Evolutionary conservation across 30 jellyfish, hydroid and myxozoan species (phyloP), one percentile per base, ranked within the genome.

Genomic region (Sanderia malayensis): DNA sequence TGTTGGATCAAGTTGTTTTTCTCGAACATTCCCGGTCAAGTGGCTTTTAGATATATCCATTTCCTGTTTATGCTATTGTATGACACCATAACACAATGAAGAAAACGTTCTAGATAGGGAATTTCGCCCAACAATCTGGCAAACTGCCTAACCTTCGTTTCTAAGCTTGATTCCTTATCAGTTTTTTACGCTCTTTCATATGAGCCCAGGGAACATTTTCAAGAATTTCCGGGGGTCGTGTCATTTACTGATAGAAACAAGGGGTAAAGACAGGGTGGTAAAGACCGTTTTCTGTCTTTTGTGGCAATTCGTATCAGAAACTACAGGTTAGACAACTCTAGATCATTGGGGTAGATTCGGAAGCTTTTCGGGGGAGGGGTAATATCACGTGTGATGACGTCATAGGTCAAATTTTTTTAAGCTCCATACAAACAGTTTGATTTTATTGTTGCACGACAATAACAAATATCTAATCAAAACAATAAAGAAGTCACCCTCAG

Each of bases 81-180:
- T n/a, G n/a, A n/a, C n/a, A n/a, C n/a, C n/a, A n/a, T n/a, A n/a
- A n/a, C n/a, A n/a, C n/a, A n/a, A n/a, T n/a, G n/a, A n/a, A n/a
- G n/a, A n/a, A n/a, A n/a, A n/a, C n/a, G n/a, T n/a, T n/a, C n/a
- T n/a, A n/a, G n/a, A n/a, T n/a, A n/a, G n/a, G n/a, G n/a, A n/a
- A n/a, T n/a, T n/a, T n/a, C n/a, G n/a, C n/a, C n/a, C 64, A 49
- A 49, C 64, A 49, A 49, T 49, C 64, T 49, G 64, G 64, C 64
- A 49, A 49, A 49, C 64, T 49, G 64, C 64, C 64, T 49, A 49
- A 49, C 64, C 64, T 49, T 49, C 18, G 64, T 49, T 49, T 49
- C 18, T 49, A 49, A 49, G 64, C 64, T 49, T 49, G 64, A 49
- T 49, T 49, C 64, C 64, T 49, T 15, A 49, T 49, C 64, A 49